Conservation (phyloP, 2,888 invertebrate species). For the Synanthedon andrenaeformis region DNA sequence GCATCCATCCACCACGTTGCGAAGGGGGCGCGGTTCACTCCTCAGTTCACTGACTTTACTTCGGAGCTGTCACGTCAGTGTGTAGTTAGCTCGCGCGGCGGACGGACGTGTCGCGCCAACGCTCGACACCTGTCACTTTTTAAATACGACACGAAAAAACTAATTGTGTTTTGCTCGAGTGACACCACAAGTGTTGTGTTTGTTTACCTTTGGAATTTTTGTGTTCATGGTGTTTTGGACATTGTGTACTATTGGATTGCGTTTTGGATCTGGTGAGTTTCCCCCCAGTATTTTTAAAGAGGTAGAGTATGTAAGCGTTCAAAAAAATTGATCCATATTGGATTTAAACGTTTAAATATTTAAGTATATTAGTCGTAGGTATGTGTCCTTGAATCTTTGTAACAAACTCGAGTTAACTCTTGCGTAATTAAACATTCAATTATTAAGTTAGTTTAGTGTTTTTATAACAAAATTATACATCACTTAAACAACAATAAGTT, state of each 20-base stretch:
- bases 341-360: too few species aligned
- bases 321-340: too few species aligned
- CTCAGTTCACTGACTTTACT: slow-evolving; percentile 66
- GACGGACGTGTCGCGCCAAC: slow-evolving; percentile 19
- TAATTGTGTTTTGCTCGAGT: slow-evolving; percentile 19
- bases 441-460: too few species aligned
- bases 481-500: too few species aligned
- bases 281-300: too few species aligned
- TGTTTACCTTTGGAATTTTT: slow-evolving; percentile 9
- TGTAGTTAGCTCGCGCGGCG: slow-evolving; percentile 29
- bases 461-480: too few species aligned
- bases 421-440: too few species aligned
- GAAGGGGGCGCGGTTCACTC: slow-evolving; percentile 31
- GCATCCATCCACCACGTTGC: slow-evolving; percentile 23
- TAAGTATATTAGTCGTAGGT: too few species aligned
- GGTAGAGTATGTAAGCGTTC: too few species aligned
- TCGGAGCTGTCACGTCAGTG: slow-evolving; percentile 69
- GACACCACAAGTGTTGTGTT: slow-evolving; percentile 42
- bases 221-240: slow-evolving; percentile 39
- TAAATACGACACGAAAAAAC: not conserved
- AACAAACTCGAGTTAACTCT: too few species aligned
- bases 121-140: slow-evolving; percentile 18
- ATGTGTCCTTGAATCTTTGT: too few species aligned
- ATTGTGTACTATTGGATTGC: slow-evolving; percentile 62
- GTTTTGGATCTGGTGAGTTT: slow-evolving; percentile 58